Base-by-base conservation (phyloP, 2,888 invertebrate genomes). In the Drosophila yooni region DNA sequence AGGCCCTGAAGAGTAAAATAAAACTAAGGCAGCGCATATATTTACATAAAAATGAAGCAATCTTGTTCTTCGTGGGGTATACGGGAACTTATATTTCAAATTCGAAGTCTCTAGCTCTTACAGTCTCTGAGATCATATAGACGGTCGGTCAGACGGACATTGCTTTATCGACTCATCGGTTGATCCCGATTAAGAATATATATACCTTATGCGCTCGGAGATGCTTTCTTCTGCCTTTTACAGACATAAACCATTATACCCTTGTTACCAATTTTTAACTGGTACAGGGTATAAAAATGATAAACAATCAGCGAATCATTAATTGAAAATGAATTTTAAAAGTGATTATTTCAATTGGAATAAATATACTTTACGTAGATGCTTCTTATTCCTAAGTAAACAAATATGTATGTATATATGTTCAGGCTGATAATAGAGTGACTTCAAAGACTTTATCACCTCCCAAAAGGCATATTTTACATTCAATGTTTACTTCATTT, bases 201-300 rank as follows among this genome's bases (percentile, higher is more conserved):
- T 21, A 46, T 46, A 1, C 7, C 13, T 6, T 13, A 13, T 6
- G 11, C 0, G 2, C 5, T 2, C 11, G 1, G 0, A 13, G 1
- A 6, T 43, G 43, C 6, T 13, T 13, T 1, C 0, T 21, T 13
- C 21, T n/a, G n/a, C n/a, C 10, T n/a, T 1, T 21, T 21, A 21
- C 11, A n/a, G 3, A 21, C n/a, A 21, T 11, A 21, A 21, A 3
- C 2, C 8, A 18, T 8, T 38, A n/a, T 38, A n/a, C 11, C 21
- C 8, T 8, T 18, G 18, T 2, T 18, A 38, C 6, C 21, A 21
- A 43, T 21, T 43, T 11, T 11, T 13, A 46, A 21, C 21, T 21
- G 21, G 21, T 13, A 11, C 21, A 21, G 7, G 21, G 13, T 2
- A 6, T 21, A 13, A 15, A 43, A 46, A 15, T 21, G 2, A 46